Conservation (phyloP, 2,113 vertebrate species). For the Trichechus manatus region DNA sequence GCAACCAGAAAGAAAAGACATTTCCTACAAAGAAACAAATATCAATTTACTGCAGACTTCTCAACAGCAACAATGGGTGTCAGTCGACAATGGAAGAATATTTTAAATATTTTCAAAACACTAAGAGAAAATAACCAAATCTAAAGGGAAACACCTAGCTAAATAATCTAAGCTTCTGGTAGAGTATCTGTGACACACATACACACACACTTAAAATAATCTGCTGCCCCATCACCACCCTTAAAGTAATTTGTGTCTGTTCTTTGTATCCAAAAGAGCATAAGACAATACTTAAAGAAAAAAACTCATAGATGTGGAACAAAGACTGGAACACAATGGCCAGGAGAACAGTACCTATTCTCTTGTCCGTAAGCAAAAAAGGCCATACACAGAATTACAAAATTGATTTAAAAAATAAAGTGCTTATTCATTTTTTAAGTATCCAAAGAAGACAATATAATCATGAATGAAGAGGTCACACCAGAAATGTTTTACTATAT, state of each 20-base stretch:
- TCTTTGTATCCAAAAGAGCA: slow-evolving; percentile 10
- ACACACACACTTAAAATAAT: not conserved
- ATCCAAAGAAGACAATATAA: not conserved
- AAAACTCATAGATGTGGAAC: not conserved
- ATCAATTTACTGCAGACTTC: slow-evolving; percentile 28
- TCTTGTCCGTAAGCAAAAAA: slow-evolving; percentile 24
- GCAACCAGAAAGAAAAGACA: not conserved
- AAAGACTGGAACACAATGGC: slow-evolving; percentile 19
- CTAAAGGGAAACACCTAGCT: not conserved
- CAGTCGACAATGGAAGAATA: not conserved
- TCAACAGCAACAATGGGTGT: not conserved
- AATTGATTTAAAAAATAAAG: slow-evolving; percentile 36
- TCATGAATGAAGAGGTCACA: not conserved
- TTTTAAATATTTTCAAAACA: slow-evolving; percentile 36
- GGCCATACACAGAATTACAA: not conserved
- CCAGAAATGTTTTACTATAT: not conserved
- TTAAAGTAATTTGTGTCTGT: not conserved
- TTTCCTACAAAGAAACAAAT: not conserved
- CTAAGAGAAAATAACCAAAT: slow-evolving; percentile 52
- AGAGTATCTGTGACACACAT: not conserved
- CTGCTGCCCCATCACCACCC: not conserved
- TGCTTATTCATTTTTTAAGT: slow-evolving; percentile 14
- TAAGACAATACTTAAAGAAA: slow-evolving; percentile 4
- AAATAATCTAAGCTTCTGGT: slow-evolving; percentile 3
- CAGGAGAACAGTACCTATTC: not conserved